Conservation (phyloP, 1,140 invertebrate species). For the Eriosoma lanigerum region DNA sequence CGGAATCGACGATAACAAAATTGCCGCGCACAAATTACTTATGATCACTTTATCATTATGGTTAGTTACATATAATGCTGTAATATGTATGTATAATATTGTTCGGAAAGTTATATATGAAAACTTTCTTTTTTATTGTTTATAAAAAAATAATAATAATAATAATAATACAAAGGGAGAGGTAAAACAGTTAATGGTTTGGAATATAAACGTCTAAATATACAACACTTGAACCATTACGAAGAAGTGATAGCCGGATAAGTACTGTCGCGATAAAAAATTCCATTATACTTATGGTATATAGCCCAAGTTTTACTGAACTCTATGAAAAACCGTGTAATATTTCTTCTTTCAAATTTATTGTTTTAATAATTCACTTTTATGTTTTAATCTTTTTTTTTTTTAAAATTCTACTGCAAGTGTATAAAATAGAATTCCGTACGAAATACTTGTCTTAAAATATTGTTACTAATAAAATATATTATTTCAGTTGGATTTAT, state of each 20-base stretch:
- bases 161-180: no score
- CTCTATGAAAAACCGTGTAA: not conserved
- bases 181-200: not conserved
- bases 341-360: slow-evolving; percentile 3
- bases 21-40: no score
- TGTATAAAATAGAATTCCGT: no score
- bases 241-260: slow-evolving; percentile 7
- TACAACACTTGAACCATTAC: slow-evolving; percentile 16
- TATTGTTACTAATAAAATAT: no score
- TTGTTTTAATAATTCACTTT: not conserved
- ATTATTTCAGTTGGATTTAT: no score
- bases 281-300: not conserved
- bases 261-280: not conserved
- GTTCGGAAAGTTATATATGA: not conserved
- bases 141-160: not conserved
- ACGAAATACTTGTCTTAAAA: no score
- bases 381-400: not conserved
- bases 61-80: no score
- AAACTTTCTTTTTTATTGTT: slow-evolving; percentile 31
- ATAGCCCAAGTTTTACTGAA: slow-evolving; percentile 9
- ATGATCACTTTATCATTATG: no score
- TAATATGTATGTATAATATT: not conserved
- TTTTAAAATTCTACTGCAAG: no score
- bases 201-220: slow-evolving; percentile 16
- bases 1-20: no score